Percentiles rank a stretch among this genome's conserved stretches.
Evolutionary conservation across 2,888 invertebrate species (phyloP).

Genomic region (Drosophila acutilabella): DNA sequence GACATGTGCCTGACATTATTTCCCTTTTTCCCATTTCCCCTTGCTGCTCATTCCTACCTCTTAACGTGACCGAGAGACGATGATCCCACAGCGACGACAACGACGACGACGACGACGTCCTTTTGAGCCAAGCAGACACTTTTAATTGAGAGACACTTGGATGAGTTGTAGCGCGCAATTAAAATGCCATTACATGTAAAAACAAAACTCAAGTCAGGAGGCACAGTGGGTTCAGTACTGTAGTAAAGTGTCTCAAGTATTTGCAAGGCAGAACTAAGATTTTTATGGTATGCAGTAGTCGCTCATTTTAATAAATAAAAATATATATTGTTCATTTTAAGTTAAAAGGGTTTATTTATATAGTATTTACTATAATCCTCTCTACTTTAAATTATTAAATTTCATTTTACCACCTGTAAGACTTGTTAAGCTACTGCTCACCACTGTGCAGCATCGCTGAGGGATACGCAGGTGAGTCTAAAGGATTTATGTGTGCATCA

Average conservation of each 20-base stretch:
- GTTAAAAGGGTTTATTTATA: too few relatives aligned
- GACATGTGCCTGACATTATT: conserved; percentile 72
- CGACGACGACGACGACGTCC: conserved; percentile 39
- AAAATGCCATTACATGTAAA: conserved; percentile 77
- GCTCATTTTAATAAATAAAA: too few relatives aligned
- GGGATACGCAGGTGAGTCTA: conserved; percentile 10
- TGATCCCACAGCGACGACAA: conserved; percentile 21
- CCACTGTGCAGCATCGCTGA: conserved; percentile 41
- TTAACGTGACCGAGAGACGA: conserved; percentile 15
- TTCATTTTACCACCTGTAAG: not conserved
- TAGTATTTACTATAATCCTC: too few relatives aligned
- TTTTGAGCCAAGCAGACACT: conserved; percentile 73
- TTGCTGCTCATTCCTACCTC: not conserved
- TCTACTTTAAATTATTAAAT: too few relatives aligned
- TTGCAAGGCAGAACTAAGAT: too few relatives aligned
- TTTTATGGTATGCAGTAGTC: too few relatives aligned
- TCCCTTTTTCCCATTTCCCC: conserved; percentile 29
- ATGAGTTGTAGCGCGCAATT: conserved; percentile 73
- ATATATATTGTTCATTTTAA: too few relatives aligned
- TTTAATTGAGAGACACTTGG: conserved; percentile 78
- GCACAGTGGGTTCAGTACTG: conserved; percentile 17
- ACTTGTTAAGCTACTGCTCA: not conserved
- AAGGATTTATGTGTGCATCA: conserved; percentile 23
- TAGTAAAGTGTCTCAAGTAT: not conserved
- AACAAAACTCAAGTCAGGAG: conserved; percentile 44